Conservation (phyloP, 2,113 vertebrate genomes). For the Marcusenius ussheri region DNA sequence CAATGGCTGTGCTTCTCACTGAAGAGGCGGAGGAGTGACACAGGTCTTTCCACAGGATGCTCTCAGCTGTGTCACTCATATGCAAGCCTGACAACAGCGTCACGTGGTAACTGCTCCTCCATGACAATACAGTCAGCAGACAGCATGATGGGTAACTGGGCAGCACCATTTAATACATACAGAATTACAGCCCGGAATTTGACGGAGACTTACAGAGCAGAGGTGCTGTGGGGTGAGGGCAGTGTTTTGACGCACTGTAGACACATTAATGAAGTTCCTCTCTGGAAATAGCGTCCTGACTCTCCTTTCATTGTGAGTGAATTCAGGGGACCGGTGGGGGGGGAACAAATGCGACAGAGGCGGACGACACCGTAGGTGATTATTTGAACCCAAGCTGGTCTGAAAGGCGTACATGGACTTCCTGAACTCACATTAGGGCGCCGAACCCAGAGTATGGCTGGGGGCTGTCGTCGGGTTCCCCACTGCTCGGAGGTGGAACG, state of each 20-base stretch:
- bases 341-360: too few species aligned
- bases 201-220: not conserved
- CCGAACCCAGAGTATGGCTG: not conserved
- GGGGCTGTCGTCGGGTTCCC: not conserved
- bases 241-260: not conserved
- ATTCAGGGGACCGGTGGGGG: not conserved
- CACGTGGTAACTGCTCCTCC: not conserved
- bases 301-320: not conserved
- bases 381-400: not conserved
- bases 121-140: not conserved
- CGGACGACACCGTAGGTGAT: not conserved
- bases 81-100: not conserved
- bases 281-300: not conserved
- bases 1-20: not conserved
- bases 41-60: not conserved
- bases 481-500: slow-evolving; percentile 26
- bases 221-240: not conserved
- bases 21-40: not conserved
- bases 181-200: not conserved
- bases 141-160: not conserved
- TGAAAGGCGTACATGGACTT: not conserved
- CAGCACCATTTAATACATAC: not conserved
- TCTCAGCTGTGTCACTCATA: not conserved
- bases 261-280: not conserved
- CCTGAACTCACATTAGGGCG: not conserved